Percentiles rank a stretch among this genome's conserved stretches.
Conservation (phyloP, 2,888 invertebrate species). For the Aethes cnicana region DNA sequence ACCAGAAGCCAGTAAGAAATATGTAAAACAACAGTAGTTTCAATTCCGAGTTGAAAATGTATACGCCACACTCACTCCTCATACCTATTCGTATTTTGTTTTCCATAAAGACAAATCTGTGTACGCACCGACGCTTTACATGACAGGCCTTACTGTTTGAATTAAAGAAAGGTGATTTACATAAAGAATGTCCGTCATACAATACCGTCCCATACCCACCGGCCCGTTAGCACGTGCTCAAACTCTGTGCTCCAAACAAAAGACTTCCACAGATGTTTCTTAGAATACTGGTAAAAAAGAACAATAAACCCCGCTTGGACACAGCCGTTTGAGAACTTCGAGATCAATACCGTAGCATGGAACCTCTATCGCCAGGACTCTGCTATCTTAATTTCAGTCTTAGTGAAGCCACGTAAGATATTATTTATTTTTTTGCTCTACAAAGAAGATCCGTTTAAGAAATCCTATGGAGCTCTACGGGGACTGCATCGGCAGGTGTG, state of each 20-base stretch:
- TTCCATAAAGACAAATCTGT: no score
- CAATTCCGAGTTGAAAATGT: no score
- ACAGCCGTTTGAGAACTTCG: conserved; percentile 47
- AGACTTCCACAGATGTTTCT: conserved; percentile 60
- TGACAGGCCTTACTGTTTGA: background rate
- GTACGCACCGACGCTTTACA: background rate
- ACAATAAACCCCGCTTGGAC: conserved; percentile 48
- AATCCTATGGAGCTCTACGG: conserved; percentile 23
- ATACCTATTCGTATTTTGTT: no score
- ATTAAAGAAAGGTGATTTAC: conserved; percentile 13
- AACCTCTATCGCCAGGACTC: conserved; percentile 36
- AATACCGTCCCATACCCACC: conserved; percentile 38
- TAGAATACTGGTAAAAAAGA: conserved; percentile 49
- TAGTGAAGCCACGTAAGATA: background rate
- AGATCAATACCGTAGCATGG: conserved; percentile 54
- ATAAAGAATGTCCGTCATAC: conserved; percentile 17
- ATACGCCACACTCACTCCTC: no score
- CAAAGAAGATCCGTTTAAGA: conserved; percentile 13
- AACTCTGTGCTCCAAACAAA: conserved; percentile 52
- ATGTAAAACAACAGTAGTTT: no score
- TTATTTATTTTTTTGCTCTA: background rate
- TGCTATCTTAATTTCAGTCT: background rate
- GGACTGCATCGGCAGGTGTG: conserved; percentile 38
- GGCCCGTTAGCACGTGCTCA: conserved; percentile 60
- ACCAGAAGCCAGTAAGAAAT: no score